Conservation (phyloP, 2,113 vertebrate genomes). For the Anarhynchus alexandrinus region DNA sequence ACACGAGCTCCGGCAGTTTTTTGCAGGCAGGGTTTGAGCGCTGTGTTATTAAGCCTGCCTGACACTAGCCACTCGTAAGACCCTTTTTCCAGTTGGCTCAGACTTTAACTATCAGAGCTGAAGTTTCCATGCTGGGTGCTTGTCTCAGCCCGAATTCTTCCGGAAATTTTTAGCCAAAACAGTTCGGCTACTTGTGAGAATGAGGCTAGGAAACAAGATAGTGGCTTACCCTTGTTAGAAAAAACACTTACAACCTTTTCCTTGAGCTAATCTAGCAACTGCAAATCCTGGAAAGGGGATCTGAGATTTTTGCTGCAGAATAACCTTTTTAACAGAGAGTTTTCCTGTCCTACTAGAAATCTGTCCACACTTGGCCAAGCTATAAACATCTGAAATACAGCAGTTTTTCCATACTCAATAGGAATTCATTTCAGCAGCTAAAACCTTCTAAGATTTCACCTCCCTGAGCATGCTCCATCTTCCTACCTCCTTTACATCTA, state of each 20-base stretch:
- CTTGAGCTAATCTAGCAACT: conserved; percentile 35
- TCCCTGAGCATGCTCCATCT: background rate
- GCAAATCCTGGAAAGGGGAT: conserved; percentile 30
- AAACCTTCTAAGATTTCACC: conserved; percentile 33
- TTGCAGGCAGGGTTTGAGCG: background rate
- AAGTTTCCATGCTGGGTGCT: conserved; percentile 21
- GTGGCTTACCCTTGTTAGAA: background rate
- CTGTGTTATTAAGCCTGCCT: background rate
- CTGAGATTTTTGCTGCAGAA: conserved; percentile 34
- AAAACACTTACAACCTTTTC: conserved; percentile 11
- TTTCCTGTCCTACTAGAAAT: conserved; percentile 53
- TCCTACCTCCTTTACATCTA: background rate
- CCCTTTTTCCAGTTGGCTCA: background rate
- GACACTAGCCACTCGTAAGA: background rate
- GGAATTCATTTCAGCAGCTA: conserved; percentile 6
- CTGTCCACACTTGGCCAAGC: conserved; percentile 14
- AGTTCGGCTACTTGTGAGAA: background rate
- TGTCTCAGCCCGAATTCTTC: background rate
- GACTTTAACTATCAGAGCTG: background rate
- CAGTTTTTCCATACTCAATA: conserved; percentile 24
- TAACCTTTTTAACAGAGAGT: conserved; percentile 53
- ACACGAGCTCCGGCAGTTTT: background rate
- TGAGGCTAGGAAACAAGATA: conserved; percentile 2
- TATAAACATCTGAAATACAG: conserved; percentile 44
- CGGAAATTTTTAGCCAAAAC: background rate